These are phyloP conservation scores for Charina bottae DNA, from an alignment of 2,113 vertebrate species.

Conservation along the genomic window DNA sequence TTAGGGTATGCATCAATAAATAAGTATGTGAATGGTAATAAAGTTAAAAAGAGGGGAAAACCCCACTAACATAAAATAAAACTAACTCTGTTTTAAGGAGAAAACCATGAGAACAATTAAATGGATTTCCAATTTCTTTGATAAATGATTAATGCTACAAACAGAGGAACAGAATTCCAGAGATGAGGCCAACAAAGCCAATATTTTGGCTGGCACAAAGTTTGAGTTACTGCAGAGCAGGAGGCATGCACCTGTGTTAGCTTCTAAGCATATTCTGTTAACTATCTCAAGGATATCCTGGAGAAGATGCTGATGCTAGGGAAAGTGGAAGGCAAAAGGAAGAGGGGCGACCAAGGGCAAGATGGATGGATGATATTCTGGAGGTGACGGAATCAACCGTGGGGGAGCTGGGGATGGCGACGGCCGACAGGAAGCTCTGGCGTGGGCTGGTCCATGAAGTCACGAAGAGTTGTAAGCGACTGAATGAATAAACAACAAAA, in stretches of 20 bases:
- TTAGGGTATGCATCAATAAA: not conserved
- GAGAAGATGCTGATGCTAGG: too few species aligned
- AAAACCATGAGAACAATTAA: not conserved
- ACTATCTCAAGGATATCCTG: not conserved
- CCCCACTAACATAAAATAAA: not conserved
- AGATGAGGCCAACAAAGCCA: not conserved
- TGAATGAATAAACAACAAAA: too few species aligned
- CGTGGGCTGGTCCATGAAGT: too few species aligned
- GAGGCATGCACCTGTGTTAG: not conserved
- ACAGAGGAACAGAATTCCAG: not conserved
- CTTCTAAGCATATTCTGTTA: not conserved
- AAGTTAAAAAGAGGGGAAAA: not conserved
- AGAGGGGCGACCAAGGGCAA: too few species aligned
- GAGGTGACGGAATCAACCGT: too few species aligned
- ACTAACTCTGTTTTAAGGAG: conserved; percentile 17
- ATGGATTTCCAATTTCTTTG: not conserved
- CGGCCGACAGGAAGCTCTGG: too few species aligned
- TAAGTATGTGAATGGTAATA: not conserved
- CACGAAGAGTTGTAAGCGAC: too few species aligned
- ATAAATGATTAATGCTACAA: not conserved
- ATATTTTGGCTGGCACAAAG: not conserved
- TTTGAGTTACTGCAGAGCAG: not conserved
- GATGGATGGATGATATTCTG: too few species aligned
- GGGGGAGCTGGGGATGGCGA: too few species aligned
- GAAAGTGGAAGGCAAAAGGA: too few species aligned